Conservation (phyloP, 2,888 invertebrate species). For the Synergus gifuensis region DNA sequence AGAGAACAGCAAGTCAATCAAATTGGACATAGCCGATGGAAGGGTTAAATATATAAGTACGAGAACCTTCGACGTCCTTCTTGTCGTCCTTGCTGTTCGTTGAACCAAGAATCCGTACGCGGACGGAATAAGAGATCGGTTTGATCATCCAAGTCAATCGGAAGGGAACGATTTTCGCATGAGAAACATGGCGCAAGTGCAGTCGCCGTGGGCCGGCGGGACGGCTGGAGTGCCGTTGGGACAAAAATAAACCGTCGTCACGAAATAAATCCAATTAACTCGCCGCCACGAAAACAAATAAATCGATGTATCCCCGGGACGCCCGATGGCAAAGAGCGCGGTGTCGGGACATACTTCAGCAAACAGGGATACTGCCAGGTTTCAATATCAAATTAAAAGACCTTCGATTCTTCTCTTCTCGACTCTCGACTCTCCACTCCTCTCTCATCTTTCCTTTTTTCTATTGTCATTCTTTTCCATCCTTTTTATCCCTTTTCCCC, state of each 20-base stretch:
- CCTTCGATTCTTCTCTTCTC: slow-evolving; percentile 13
- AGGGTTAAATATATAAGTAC: slow-evolving; percentile 29
- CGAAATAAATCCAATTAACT: slow-evolving; percentile 69
- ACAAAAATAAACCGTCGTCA: slow-evolving; percentile 62
- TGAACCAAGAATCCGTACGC: slow-evolving; percentile 45
- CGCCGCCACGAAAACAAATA: slow-evolving; percentile 67
- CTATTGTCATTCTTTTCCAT: not conserved
- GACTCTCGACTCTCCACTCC: no score
- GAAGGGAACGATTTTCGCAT: slow-evolving; percentile 54
- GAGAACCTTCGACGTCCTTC: slow-evolving; percentile 46
- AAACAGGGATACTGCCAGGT: slow-evolving; percentile 50
- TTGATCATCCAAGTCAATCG: slow-evolving; percentile 43
- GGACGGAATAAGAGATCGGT: slow-evolving; percentile 28
- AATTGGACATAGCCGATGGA: not conserved
- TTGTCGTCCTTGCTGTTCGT: slow-evolving; percentile 55
- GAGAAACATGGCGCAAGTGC: slow-evolving; percentile 55
- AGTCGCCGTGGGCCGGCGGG: slow-evolving; percentile 44
- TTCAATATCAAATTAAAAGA: slow-evolving; percentile 50
- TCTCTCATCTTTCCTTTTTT: not conserved
- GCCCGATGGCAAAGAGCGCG: slow-evolving; percentile 46
- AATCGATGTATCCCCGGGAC: slow-evolving; percentile 63
- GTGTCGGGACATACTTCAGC: slow-evolving; percentile 49
- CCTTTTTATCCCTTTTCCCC: not conserved
- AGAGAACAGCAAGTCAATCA: not conserved
- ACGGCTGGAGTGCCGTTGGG: slow-evolving; percentile 54